Evolutionary conservation across 2,797 vertebrate species (phyloP).

Genomic region (Mionectes olivaceus): DNA sequence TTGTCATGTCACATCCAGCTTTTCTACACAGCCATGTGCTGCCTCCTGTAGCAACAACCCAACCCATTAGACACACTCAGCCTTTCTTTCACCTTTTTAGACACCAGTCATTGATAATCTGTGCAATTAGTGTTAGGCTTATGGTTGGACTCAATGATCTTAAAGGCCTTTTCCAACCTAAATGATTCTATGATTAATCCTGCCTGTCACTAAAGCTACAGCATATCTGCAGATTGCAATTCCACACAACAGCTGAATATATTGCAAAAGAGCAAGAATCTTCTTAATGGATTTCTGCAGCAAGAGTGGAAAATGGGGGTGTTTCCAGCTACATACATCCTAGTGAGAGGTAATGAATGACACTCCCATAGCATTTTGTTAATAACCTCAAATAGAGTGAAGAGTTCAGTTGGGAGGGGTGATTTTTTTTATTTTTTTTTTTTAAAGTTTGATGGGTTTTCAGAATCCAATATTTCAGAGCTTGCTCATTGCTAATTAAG

Average conservation of each 20-base stretch:
- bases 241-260: not conserved
- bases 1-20: not conserved
- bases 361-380: conserved; percentile 58
- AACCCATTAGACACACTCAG: conserved; percentile 20
- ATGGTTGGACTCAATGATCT: not conserved
- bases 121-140: conserved; percentile 4
- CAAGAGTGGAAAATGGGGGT: conserved; percentile 11
- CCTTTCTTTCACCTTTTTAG: conserved; percentile 27
- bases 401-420: conserved; percentile 57
- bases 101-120: conserved; percentile 35
- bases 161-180: conserved; percentile 16
- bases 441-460: conserved; percentile 73
- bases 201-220: not conserved
- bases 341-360: conserved; percentile 56
- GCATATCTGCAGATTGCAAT: not conserved
- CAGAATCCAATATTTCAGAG: conserved; percentile 67
- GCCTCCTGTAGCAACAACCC: not conserved
- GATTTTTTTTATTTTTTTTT: not conserved
- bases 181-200: conserved; percentile 28
- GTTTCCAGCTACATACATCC: conserved; percentile 52
- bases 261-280: not conserved
- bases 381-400: conserved; percentile 54
- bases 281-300: conserved; percentile 33
- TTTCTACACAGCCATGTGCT: not conserved
- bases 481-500: conserved; percentile 73